phyloP scores from a whole-genome alignment of 2,888 invertebrate genomes.

The Mesorhabditis belari region DNA sequence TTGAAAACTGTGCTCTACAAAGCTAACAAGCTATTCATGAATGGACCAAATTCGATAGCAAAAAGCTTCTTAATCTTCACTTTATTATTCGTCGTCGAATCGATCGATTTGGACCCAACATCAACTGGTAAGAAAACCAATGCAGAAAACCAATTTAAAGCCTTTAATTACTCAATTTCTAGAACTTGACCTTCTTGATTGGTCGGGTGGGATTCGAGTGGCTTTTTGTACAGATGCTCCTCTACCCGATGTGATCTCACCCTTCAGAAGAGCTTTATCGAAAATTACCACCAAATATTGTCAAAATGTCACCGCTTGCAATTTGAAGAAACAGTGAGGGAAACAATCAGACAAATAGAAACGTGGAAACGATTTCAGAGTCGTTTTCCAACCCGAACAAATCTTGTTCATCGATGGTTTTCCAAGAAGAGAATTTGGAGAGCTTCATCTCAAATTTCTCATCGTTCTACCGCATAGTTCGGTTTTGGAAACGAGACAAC shows the following conservation, averaged over 20 bases:
- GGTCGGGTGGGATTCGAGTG: constrained; percentile 39
- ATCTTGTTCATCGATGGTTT: constrained; percentile 45
- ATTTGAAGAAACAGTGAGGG: constrained; percentile 37
- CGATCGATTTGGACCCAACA: neutral
- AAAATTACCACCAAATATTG: constrained; percentile 45
- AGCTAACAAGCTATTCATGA: too few species aligned
- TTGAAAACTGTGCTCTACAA: too few species aligned
- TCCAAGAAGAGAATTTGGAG: constrained; percentile 39
- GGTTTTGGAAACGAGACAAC: constrained; percentile 18
- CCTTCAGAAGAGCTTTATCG: constrained; percentile 39
- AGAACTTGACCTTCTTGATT: constrained; percentile 47
- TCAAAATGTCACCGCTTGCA: constrained; percentile 41
- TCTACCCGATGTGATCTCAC: constrained; percentile 36
- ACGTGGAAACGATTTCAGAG: constrained; percentile 15
- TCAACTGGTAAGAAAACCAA: neutral
- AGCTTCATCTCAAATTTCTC: constrained; percentile 41
- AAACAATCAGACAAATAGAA: neutral
- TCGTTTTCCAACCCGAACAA: constrained; percentile 37
- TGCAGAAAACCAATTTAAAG: too few species aligned
- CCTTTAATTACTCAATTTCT: too few species aligned
- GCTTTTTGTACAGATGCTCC: constrained; percentile 43
- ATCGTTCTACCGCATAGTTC: constrained; percentile 40
- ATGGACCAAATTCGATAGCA: too few species aligned
- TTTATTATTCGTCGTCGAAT: too few species aligned
- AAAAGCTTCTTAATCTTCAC: too few species aligned